A percentile compares a stretch with the other conserved stretches of the same genome.
Conservation (phyloP, 2,888 invertebrate species). For the Neoaliturus tenellus region DNA sequence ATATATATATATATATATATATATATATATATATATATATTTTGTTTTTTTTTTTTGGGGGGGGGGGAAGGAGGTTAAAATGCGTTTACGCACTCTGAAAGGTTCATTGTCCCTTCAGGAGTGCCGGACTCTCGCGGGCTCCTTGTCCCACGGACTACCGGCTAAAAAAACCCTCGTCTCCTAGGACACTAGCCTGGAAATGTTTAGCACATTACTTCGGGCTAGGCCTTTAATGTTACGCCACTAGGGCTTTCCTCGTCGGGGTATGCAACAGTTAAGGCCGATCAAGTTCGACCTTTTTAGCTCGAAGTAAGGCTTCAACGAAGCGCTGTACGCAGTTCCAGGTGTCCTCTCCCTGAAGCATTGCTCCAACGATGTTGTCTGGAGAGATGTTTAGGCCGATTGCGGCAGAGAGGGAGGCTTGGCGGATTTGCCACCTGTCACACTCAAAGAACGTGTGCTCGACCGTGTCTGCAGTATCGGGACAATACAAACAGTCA, state of each 20-base stretch:
- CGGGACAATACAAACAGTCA: slow-evolving; percentile 39
- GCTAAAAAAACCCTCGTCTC: background rate
- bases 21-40: too few species aligned
- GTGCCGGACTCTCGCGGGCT: slow-evolving; percentile 1
- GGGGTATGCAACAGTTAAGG: background rate
- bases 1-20: too few species aligned
- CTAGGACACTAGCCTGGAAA: slow-evolving; percentile 29
- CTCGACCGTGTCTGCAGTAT: slow-evolving; percentile 30
- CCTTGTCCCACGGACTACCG: background rate
- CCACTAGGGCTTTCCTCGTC: background rate
- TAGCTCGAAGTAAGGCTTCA: background rate
- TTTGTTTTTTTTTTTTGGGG: too few species aligned
- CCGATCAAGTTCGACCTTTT: slow-evolving; percentile 13
- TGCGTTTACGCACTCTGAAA: slow-evolving; percentile 7
- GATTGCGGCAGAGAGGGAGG: slow-evolving; percentile 3
- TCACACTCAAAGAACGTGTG: slow-evolving; percentile 63
- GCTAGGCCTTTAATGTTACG: background rate
- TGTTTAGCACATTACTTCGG: slow-evolving; percentile 17
- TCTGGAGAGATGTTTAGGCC: slow-evolving; percentile 49
- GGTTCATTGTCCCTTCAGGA: background rate
- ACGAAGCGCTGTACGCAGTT: background rate
- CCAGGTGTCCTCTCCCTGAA: slow-evolving; percentile 53
- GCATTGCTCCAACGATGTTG: slow-evolving; percentile 57
- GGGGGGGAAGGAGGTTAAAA: too few species aligned
- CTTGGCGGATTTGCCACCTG: slow-evolving; percentile 50